Evolutionary conservation across 2,113 vertebrate species (phyloP).

Genomic region (Xyliphius kryptos): DNA sequence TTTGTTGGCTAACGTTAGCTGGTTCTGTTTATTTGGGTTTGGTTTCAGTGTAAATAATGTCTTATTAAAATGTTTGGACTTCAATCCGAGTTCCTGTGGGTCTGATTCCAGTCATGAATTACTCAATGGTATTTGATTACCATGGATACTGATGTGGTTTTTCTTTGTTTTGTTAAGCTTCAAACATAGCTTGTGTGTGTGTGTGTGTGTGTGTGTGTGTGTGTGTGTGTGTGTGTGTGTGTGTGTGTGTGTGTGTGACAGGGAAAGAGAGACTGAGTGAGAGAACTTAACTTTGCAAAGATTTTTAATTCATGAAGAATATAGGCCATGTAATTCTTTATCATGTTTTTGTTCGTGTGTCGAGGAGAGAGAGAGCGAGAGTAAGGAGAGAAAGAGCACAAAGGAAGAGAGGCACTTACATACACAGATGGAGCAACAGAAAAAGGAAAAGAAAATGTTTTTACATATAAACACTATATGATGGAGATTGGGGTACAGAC

Average conservation of each 20-base stretch:
- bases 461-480: too few species aligned
- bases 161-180: constrained; percentile 25
- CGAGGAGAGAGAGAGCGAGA: neutral
- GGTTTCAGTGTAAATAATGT: constrained; percentile 1
- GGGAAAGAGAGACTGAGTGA: neutral
- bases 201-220: constrained; percentile 21
- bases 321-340: too few species aligned
- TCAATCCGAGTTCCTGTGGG: constrained; percentile 31
- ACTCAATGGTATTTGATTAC: constrained; percentile 33
- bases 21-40: neutral
- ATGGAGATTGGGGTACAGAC: too few species aligned
- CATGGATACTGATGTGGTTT: constrained; percentile 19
- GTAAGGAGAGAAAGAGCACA: too few species aligned
- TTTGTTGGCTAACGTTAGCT: constrained; percentile 3
- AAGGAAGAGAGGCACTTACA: too few species aligned
- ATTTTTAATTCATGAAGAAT: neutral
- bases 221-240: constrained; percentile 5
- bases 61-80: neutral
- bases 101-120: constrained; percentile 38
- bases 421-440: too few species aligned
- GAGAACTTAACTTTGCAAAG: neutral
- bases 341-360: too few species aligned
- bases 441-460: too few species aligned
- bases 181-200: constrained; percentile 25
- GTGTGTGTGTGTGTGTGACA: neutral